Percentiles rank a stretch among this genome's conserved stretches.
Conservation (phyloP, 2,888 invertebrate species). For the Diogma glabrata region DNA sequence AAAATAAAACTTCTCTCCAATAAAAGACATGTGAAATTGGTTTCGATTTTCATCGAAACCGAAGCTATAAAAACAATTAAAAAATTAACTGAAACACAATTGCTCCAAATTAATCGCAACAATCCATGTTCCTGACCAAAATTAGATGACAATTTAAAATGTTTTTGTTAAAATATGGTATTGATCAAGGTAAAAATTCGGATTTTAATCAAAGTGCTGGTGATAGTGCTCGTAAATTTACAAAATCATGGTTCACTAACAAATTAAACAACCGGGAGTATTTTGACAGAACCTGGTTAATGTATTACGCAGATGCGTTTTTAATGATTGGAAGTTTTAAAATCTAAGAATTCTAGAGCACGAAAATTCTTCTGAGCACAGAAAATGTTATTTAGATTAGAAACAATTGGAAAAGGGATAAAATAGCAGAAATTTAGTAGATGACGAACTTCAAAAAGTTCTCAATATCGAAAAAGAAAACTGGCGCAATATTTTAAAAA, state of each 20-base stretch:
- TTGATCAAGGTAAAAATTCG: background rate
- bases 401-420: background rate
- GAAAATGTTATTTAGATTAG: background rate
- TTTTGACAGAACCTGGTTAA: background rate
- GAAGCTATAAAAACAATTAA: no score
- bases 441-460: no score
- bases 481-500: no score
- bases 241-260: background rate
- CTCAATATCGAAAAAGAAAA: no score
- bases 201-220: background rate
- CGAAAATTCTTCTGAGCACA: background rate
- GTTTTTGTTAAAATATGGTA: background rate
- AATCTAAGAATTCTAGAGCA: background rate
- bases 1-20: no score
- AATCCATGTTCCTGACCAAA: background rate
- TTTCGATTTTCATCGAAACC: no score
- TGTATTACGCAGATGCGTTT: background rate
- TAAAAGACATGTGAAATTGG: no score
- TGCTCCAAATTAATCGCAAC: background rate
- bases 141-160: background rate
- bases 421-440: background rate
- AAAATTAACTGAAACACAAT: background rate
- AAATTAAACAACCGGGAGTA: background rate
- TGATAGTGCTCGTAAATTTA: background rate
- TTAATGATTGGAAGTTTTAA: background rate